Percentiles rank a stretch among this genome's conserved stretches.
Evolutionary conservation across 2,888 invertebrate genomes (phyloP).

Genomic region (Cheilosia impressa): DNA sequence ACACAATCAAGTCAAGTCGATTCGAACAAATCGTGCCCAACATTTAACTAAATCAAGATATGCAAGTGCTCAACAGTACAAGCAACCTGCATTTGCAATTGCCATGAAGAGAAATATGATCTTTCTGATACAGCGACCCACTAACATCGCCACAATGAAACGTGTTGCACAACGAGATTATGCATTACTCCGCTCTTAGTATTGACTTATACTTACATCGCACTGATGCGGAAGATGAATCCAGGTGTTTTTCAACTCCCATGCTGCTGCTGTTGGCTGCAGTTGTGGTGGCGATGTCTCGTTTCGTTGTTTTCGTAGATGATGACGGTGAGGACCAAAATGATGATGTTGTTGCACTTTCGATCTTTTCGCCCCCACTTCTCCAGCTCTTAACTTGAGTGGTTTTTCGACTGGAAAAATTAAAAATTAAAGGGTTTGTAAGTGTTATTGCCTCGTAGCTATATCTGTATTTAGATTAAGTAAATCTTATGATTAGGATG

Average conservation of each 20-base stretch:
- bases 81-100: constrained; percentile 62
- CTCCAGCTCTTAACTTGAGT: constrained; percentile 80
- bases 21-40: background rate
- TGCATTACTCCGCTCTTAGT: constrained; percentile 29
- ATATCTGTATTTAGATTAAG: background rate
- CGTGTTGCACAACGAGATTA: constrained; percentile 54
- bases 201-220: constrained; percentile 79
- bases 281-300: constrained; percentile 76
- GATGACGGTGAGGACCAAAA: constrained; percentile 63
- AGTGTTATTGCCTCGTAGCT: background rate
- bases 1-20: background rate
- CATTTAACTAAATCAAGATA: constrained; percentile 15
- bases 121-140: constrained; percentile 71
- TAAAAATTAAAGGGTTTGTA: background rate
- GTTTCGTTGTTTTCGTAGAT: constrained; percentile 77
- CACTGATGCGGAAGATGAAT: constrained; percentile 76
- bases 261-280: constrained; percentile 77
- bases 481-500: background rate
- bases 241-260: constrained; percentile 81
- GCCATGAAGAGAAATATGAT: constrained; percentile 58
- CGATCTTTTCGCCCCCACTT: constrained; percentile 76
- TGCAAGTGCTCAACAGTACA: constrained; percentile 51
- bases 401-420: constrained; percentile 78
- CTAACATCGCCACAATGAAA: constrained; percentile 70
- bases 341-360: constrained; percentile 63